Evolutionary conservation across 2,113 vertebrate genomes (phyloP).

Genomic region (Stigmatopora argus): DNA sequence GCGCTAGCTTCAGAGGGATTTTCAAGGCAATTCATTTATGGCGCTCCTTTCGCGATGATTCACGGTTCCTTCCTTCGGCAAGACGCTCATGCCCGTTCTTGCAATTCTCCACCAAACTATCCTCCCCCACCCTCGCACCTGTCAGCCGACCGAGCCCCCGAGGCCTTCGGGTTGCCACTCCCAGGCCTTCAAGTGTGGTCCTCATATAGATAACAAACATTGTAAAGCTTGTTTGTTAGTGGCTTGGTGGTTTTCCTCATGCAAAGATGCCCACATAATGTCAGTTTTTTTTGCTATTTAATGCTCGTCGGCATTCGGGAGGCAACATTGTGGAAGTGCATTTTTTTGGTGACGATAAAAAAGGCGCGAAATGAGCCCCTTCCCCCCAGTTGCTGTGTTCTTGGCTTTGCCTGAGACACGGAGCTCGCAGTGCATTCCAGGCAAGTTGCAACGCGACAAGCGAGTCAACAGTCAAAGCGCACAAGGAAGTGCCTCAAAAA

Average conservation of each 20-base stretch:
- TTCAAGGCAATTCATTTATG: neutral
- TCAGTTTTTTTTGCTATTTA: neutral
- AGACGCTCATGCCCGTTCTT: conserved; percentile 8
- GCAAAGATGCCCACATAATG: neutral
- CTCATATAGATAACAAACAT: neutral
- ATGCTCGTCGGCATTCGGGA: neutral
- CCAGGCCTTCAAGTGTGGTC: conserved; percentile 12
- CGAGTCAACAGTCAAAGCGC: conserved; percentile 1
- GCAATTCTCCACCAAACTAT: neutral
- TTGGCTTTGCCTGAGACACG: neutral
- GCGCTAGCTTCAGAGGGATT: neutral
- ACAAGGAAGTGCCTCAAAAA: neutral
- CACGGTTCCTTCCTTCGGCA: conserved; percentile 20
- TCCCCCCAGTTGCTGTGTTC: neutral
- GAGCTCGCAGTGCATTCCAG: neutral
- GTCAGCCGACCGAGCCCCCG: conserved; percentile 20
- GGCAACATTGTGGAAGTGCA: neutral
- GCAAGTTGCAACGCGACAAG: neutral
- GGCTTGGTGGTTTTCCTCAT: neutral
- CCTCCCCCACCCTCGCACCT: neutral
- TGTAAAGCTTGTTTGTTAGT: neutral
- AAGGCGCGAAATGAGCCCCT: neutral
- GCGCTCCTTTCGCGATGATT: conserved; percentile 17
- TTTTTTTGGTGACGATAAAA: neutral
- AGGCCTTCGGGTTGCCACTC: conserved; percentile 21